These are phyloP conservation scores for Tetrao urogallus DNA, from an alignment of 2,113 vertebrate genomes.

Conservation along the genomic window DNA sequence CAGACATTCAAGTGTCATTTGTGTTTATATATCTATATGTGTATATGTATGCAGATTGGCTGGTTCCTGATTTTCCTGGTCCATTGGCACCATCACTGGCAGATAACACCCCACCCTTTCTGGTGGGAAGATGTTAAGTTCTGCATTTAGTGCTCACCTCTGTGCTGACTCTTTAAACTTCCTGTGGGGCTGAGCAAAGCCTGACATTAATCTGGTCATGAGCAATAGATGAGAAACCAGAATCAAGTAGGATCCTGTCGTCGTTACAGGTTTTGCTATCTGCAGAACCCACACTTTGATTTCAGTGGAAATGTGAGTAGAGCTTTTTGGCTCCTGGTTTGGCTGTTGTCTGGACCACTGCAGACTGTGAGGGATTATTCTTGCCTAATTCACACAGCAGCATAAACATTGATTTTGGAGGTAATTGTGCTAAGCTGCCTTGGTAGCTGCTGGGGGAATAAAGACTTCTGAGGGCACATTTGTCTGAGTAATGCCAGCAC, in stretches of 20 bases:
- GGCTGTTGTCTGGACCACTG: neutral
- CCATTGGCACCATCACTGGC: neutral
- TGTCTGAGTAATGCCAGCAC: fast-evolving
- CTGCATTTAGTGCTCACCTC: neutral
- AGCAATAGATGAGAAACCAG: neutral
- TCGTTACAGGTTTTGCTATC: neutral
- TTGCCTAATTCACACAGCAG: neutral
- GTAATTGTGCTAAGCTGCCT: neutral
- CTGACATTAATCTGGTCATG: neutral
- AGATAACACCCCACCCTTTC: neutral
- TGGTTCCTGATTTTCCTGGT: neutral
- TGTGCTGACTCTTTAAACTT: neutral
- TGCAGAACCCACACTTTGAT: neutral
- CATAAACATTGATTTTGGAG: neutral
- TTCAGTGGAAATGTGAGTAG: neutral
- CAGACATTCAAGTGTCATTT: neutral
- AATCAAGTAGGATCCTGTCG: neutral
- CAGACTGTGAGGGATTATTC: neutral
- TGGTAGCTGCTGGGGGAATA: neutral
- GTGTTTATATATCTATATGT: neutral
- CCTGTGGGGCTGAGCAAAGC: fast-evolving
- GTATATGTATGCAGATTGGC: neutral
- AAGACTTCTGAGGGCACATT: neutral
- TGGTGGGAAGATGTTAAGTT: neutral
- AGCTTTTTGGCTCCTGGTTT: neutral